Conservation (phyloP, 1,140 invertebrate genomes). For the Drosophila dunni region DNA sequence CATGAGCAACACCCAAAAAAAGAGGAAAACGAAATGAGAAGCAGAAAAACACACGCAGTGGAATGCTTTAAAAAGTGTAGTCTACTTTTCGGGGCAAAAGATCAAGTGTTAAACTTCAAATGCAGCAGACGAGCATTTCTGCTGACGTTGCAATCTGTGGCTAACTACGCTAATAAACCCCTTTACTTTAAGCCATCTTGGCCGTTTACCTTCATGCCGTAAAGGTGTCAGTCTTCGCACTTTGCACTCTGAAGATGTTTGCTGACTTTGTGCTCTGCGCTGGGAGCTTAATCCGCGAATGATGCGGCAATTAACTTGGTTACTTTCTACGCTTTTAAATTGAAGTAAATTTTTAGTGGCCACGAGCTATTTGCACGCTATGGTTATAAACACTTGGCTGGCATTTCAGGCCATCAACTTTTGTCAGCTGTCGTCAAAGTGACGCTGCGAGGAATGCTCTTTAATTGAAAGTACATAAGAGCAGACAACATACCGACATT, state of each 20-base stretch:
- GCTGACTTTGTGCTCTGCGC: conserved; percentile 51
- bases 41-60: conserved; percentile 25
- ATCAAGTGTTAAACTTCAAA: conserved; percentile 27
- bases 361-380: not conserved
- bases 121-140: conserved; percentile 65
- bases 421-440: conserved; percentile 54
- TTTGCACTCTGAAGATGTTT: conserved; percentile 12
- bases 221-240: not conserved
- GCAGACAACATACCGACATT: conserved; percentile 7
- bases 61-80: conserved; percentile 56
- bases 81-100: conserved; percentile 1
- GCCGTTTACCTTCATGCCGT: not conserved
- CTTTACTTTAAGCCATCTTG: conserved; percentile 34
- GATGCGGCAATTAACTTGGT: conserved; percentile 53
- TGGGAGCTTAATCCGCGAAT: conserved; percentile 48
- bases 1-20: conserved; percentile 42
- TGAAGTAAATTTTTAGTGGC: conserved; percentile 10
- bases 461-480: conserved; percentile 44
- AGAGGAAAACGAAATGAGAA: conserved; percentile 11
- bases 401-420: conserved; percentile 34
- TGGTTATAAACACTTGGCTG: not conserved
- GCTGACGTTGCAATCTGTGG: conserved; percentile 61
- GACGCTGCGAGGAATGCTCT: not conserved
- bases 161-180: not conserved
- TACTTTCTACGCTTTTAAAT: conserved; percentile 10